phyloP scores from a whole-genome alignment of 1,140 invertebrate genomes.

The Streblospio benedicti region DNA sequence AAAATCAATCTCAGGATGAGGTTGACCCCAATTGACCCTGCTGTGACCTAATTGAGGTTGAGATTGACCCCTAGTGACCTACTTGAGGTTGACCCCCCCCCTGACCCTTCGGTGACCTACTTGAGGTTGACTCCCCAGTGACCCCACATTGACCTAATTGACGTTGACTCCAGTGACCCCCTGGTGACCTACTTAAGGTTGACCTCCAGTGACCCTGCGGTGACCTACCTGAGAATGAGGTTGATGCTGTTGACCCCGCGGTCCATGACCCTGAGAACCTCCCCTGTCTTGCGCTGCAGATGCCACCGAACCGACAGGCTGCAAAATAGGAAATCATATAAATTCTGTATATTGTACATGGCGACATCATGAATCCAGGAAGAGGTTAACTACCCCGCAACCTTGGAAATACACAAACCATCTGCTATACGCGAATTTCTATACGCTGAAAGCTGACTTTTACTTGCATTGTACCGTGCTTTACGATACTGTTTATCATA shows the following conservation, averaged over 20 bases:
- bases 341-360: not conserved
- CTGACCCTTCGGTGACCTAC: too few species aligned
- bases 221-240: constrained; percentile 10
- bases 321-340: constrained; percentile 12
- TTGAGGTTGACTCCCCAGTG: too few species aligned
- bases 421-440: not conserved
- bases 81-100: too few species aligned
- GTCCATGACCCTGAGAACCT: constrained; percentile 62
- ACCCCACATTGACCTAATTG: too few species aligned
- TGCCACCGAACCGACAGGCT: constrained; percentile 65
- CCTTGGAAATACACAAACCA: not conserved
- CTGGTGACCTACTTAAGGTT: too few species aligned
- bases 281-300: constrained; percentile 83
- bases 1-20: too few species aligned
- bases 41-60: too few species aligned
- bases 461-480: not conserved
- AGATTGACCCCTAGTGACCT: too few species aligned
- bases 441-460: not conserved
- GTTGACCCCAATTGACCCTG: too few species aligned
- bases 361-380: not conserved
- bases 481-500: not conserved
- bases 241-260: constrained; percentile 12
- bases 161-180: too few species aligned
- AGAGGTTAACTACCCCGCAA: not conserved
- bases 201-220: too few species aligned